Evolutionary conservation across 64 coral and sea anemone species (phyloP).

Genomic region (Porites australiensis): DNA sequence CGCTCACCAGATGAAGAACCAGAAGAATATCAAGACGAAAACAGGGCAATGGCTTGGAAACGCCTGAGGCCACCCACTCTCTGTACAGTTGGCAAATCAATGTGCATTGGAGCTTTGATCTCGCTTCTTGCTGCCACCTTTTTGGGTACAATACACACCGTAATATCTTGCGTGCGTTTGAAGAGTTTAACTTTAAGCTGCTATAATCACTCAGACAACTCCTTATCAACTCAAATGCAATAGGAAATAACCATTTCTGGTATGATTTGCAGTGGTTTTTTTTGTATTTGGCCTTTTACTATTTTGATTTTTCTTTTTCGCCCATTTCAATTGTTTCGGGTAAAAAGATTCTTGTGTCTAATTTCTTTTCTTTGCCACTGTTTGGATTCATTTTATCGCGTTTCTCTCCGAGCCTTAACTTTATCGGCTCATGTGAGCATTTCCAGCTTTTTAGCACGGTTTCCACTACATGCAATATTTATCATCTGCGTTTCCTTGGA

Average conservation of each 20-base stretch:
- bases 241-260: neutral
- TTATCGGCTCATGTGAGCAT: neutral
- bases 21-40: neutral
- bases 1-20: neutral
- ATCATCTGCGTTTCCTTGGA: neutral
- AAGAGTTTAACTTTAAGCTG: neutral
- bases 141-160: neutral
- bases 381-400: neutral
- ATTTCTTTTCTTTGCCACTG: neutral
- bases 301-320: neutral
- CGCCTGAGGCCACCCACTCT: too few species aligned
- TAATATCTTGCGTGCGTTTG: neutral
- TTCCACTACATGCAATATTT: neutral
- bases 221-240: neutral
- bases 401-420: neutral
- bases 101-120: neutral
- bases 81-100: too few species aligned
- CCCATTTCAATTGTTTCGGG: neutral
- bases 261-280: neutral
- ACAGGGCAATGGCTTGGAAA: neutral
- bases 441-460: neutral
- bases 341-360: neutral
- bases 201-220: neutral
- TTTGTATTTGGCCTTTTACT: neutral
- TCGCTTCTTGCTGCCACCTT: neutral